phyloP scores from a whole-genome alignment of 2,113 vertebrate genomes.

The Pipa parva region DNA sequence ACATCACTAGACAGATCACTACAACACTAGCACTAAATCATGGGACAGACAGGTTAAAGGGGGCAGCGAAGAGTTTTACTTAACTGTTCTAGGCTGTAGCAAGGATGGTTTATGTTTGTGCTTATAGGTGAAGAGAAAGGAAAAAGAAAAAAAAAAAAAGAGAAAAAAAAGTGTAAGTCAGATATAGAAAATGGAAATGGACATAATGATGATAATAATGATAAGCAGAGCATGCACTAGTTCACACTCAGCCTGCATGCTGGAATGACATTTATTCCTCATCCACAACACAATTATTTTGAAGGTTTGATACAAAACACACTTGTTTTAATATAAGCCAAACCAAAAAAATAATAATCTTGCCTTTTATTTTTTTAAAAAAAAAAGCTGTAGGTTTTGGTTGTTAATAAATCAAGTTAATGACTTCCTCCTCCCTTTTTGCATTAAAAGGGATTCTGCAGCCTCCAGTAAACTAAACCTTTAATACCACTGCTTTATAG shows the following conservation, averaged over 20 bases:
- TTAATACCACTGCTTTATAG: no score
- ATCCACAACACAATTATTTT: constrained; percentile 31
- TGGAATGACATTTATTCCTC: constrained; percentile 50
- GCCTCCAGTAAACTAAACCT: no score
- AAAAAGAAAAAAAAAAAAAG: constrained; percentile 91
- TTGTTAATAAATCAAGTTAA: no score
- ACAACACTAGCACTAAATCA: constrained; percentile 68
- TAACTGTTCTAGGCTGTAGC: constrained; percentile 99
- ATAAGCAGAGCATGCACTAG: constrained; percentile 76
- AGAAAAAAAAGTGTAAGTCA: constrained; percentile 98
- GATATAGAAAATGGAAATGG: constrained; percentile 88
- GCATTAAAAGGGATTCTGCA: no score
- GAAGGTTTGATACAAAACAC: no score
- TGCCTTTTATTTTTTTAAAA: no score
- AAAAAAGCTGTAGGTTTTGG: no score
- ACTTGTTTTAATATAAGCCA: no score
- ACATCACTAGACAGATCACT: constrained; percentile 72
- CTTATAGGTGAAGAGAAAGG: constrained; percentile 86
- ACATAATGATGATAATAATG: constrained; percentile 86
- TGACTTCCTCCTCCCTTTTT: no score
- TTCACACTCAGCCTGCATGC: constrained; percentile 53
- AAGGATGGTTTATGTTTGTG: constrained; percentile 99
- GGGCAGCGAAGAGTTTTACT: constrained; percentile 81
- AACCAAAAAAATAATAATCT: no score
- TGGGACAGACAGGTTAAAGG: constrained; percentile 65